Conservation (phyloP, 2,113 vertebrate genomes). For the Psittacula cyanocephala region DNA sequence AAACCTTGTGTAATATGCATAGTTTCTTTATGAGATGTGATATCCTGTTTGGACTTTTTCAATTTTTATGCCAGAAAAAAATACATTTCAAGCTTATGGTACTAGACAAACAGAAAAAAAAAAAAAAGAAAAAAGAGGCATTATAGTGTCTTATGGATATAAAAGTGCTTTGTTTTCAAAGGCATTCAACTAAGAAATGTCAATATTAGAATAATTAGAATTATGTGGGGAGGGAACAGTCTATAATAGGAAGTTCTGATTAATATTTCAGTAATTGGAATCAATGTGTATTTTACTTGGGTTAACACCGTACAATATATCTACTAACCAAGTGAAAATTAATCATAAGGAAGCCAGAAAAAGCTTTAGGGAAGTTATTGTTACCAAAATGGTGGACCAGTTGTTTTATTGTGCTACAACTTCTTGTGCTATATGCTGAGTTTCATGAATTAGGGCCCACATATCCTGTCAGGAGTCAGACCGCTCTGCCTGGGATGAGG, state of each 20-base stretch:
- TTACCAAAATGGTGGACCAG: not conserved
- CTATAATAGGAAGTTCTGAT: not conserved
- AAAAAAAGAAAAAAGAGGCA: not conserved
- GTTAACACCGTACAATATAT: not conserved
- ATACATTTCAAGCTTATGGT: not conserved
- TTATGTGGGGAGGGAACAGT: not conserved
- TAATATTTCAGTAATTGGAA: not conserved
- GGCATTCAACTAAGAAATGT: not conserved
- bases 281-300: conserved; percentile 7
- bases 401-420: not conserved
- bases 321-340: conserved; percentile 6
- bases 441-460: not conserved
- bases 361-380: not conserved
- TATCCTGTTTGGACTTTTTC: conserved; percentile 26
- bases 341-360: not conserved
- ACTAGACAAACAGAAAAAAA: conserved; percentile 7
- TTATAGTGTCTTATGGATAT: not conserved
- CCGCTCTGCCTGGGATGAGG: not conserved
- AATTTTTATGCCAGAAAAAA: conserved; percentile 20
- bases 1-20: conserved; percentile 56
- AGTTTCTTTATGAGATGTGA: conserved; percentile 59
- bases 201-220: conserved; percentile 9
- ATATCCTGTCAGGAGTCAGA: fast-evolving
- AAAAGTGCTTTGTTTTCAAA: not conserved
- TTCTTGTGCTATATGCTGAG: not conserved